Evolutionary conservation across 2,113 vertebrate genomes (phyloP), one percentile per base, ranked within the genome.

Genomic region (Perca fluviatilis): DNA sequence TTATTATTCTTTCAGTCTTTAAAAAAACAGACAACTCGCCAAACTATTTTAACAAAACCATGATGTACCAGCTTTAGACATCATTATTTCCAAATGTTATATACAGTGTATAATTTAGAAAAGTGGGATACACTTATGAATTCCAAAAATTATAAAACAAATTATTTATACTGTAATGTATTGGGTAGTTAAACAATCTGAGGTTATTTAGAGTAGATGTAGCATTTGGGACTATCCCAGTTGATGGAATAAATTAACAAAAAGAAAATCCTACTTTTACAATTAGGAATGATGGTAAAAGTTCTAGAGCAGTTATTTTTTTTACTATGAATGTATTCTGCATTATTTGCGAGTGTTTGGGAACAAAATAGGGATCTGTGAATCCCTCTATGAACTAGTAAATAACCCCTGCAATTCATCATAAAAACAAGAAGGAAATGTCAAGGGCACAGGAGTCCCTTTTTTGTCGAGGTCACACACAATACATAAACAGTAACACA

Each of bases 341-440:
- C 61, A 71, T 86, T 79, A 36, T 90, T 78, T 83, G 70, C 33
- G 9, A 80, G 80, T 85, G 72, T 91, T 90, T 80, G 74, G 75
- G 69, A 86, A 91, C 80, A 91, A 89, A 92, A 68, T 77, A 69
- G 82, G 73, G 79, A 87, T 90, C 74, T 83, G 83, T 84, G 91
- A 86, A 86, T 83, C 80, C 89, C 90, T 90, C 88, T 68, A 81
- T 82, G 88, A 91, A 91, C 80, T 57, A 78, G 72, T 92, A 91
- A 94, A 93, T 91, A 92, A 93, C 82, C 77, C 82, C 82, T 33
- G 91, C 81, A 93, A 92, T 95, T 93, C 79, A 95, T 95, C 94
- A 93, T 89, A 57, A 89, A 65, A 89, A 89, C 84, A 88, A 86
- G 86, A 89, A 88, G 80, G 78, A 94, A 95, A 95, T 94, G 94